A percentile compares a stretch with the other conserved stretches of the same genome.
These are phyloP conservation scores for Whitmania pigra DNA, from an alignment of 1,140 invertebrate genomes.

Conservation along the genomic window DNA sequence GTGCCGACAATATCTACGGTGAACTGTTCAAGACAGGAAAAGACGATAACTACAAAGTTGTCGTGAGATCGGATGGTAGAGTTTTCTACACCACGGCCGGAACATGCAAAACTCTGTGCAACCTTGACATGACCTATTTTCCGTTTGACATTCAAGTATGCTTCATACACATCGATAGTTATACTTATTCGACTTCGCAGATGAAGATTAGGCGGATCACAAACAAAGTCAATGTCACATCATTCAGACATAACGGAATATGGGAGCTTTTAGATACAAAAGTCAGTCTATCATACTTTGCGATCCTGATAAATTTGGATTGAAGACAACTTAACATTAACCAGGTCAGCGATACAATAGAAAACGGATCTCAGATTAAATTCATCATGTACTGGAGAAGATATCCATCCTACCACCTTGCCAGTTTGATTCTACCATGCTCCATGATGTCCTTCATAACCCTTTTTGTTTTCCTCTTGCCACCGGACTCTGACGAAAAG, in stretches of 20 bases:
- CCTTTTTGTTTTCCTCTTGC: conserved; percentile 16
- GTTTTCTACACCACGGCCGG: background rate
- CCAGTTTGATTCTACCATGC: conserved; percentile 22
- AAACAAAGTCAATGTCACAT: background rate
- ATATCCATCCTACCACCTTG: conserved; percentile 16
- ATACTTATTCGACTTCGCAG: background rate
- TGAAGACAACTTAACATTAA: background rate
- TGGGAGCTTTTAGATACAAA: background rate
- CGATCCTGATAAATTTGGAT: no score
- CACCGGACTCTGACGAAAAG: conserved; percentile 32
- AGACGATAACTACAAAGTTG: background rate
- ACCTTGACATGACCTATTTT: conserved; percentile 12
- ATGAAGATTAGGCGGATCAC: background rate
- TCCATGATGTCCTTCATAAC: conserved; percentile 24
- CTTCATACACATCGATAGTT: conserved; percentile 10
- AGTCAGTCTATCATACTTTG: background rate
- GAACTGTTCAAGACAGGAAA: background rate
- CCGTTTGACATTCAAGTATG: background rate
- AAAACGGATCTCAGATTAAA: background rate
- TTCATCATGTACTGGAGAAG: conserved; percentile 1
- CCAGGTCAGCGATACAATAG: background rate
- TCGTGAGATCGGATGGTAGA: background rate
- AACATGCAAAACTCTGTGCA: background rate
- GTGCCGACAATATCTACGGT: background rate
- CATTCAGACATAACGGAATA: conserved; percentile 5